Base-by-base conservation (phyloP, 2,113 vertebrate genomes). In the Heterochromis multidens region DNA sequence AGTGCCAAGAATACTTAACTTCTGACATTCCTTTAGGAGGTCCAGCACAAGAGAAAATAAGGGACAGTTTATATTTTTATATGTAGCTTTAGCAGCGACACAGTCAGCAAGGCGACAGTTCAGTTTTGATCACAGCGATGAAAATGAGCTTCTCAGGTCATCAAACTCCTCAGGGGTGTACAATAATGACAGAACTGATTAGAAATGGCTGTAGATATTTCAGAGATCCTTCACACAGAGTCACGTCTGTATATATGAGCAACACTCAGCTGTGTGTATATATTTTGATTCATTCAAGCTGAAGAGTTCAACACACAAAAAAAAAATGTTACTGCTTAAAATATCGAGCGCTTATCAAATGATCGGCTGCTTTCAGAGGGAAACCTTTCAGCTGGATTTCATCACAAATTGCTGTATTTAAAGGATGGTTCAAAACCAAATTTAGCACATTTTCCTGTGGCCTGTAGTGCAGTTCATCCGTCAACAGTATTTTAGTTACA, bases 81-180 rank as follows among this genome's bases (percentile, higher is more conserved):
- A 91, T 33, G 5, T 54, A 81, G 59, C 40, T 90, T 85, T 84
- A 80, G 82, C 2, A 1, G 77, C 35, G 37, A 77, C 78, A 17
- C 60, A 54, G 52, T 70, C 19, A 14, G 54, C 13, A 7, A 5
- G 40, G 58, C 70, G 19, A 54, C 10, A 2, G 70, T 37, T 58
- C 19, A 19, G 60, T 43, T 87, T 49, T 46, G 19, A 70, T 78
- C 31, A 21, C 40, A 46, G 80, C 33, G 74, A 72, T 80, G 72
- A 67, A 86, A 88, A 87, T 21, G 46, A 89, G 60, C 80, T 77
- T 86, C 94, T 95, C 95, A 94, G 95, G 95, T 93, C 90, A 43
- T 60, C 3, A 46, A 89, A 77, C 82, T 88, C 89, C 94, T 96
- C 95, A 95, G 95, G 94, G 88, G 25, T 92, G 92, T 89, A 80